phyloP scores from a whole-genome alignment of 2,888 invertebrate genomes.

The Diadromus collaris region DNA sequence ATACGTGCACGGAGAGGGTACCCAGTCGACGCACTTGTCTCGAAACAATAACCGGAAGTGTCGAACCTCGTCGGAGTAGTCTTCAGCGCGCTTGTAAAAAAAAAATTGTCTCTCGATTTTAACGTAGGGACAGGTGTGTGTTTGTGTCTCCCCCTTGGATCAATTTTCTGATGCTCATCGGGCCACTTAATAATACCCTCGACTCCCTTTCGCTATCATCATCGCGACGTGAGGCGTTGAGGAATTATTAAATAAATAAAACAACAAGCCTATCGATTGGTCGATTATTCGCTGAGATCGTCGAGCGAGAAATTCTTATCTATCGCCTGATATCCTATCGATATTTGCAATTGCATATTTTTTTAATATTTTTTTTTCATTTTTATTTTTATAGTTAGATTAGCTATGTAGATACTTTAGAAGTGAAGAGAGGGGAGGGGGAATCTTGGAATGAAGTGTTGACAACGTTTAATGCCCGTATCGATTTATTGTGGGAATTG shows the following conservation, averaged over 20 bases:
- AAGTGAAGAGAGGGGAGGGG: slow-evolving; percentile 19
- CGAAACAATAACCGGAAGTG: slow-evolving; percentile 63
- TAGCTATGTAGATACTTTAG: slow-evolving; percentile 27
- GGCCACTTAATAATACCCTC: slow-evolving; percentile 37
- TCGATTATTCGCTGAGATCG: slow-evolving; percentile 30
- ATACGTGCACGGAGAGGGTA: neutral
- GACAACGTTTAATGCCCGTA: slow-evolving; percentile 22
- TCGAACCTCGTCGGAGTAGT: slow-evolving; percentile 47
- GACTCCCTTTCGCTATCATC: slow-evolving; percentile 33
- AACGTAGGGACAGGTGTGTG: slow-evolving; percentile 41
- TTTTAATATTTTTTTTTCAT: slow-evolving; percentile 31
- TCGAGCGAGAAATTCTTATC: slow-evolving; percentile 43
- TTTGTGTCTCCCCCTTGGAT: slow-evolving; percentile 10
- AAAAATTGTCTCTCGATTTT: neutral
- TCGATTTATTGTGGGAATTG: slow-evolving; percentile 33
- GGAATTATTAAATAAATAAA: slow-evolving; percentile 46
- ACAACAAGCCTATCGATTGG: slow-evolving; percentile 16
- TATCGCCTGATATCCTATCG: slow-evolving; percentile 58
- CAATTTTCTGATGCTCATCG: slow-evolving; percentile 38
- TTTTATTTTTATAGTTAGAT: slow-evolving; percentile 41
- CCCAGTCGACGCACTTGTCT: slow-evolving; percentile 13
- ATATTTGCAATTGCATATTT: slow-evolving; percentile 55
- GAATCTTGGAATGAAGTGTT: slow-evolving; percentile 13
- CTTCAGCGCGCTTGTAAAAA: slow-evolving; percentile 34
- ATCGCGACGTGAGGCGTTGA: slow-evolving; percentile 18